Conservation (phyloP, 2,797 vertebrate species). For the Molossus molossus region DNA sequence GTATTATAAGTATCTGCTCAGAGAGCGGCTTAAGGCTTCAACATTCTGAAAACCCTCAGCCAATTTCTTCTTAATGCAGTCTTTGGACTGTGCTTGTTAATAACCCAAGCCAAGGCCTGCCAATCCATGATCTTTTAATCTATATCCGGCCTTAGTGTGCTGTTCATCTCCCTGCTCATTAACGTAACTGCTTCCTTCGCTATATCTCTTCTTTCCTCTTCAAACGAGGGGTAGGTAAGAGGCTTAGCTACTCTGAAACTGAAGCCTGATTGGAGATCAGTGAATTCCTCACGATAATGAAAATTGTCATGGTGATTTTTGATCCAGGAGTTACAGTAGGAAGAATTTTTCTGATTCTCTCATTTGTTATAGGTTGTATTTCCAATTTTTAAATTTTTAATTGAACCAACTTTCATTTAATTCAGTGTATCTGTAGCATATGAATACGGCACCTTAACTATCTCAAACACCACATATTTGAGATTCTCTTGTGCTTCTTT, state of each 20-base stretch:
- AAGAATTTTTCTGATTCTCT: not conserved
- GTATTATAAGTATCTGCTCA: not conserved
- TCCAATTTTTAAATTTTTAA: not conserved
- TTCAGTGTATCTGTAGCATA: not conserved
- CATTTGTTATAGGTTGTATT: not conserved
- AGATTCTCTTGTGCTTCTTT: not conserved
- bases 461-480: not conserved
- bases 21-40: not conserved
- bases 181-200: not conserved
- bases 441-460: not conserved
- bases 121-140: not conserved
- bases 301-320: not conserved
- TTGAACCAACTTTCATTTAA: not conserved
- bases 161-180: not conserved
- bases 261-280: not conserved
- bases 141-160: not conserved
- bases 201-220: not conserved
- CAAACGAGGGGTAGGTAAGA: not conserved
- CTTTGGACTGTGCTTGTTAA: not conserved
- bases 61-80: not conserved
- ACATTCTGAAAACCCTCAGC: not conserved
- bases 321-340: not conserved
- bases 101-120: not conserved
- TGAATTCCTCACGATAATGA: not conserved
- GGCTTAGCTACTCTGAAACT: not conserved